Evolutionary conservation across 2,797 vertebrate genomes (phyloP), one percentile per base, ranked within the genome.

Genomic region (Miichthys miiuy): DNA sequence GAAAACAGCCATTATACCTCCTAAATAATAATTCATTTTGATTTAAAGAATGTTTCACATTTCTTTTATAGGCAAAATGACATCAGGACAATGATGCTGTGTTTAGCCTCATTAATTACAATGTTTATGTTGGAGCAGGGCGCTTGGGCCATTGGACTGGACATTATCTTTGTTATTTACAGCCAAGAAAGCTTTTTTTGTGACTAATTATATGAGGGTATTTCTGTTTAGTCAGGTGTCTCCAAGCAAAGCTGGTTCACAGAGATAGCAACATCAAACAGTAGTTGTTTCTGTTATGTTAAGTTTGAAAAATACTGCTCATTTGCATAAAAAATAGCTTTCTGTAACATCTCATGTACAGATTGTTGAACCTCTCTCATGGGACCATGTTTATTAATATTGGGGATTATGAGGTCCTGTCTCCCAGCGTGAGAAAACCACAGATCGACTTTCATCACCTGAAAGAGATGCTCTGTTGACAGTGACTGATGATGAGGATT

Each of bases 21-120:
- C n/a, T 47, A 56, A 56, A 63, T 46, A 65, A 66, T 79, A 50
- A 77, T 44, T 85, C 18, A 72, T 72, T 69, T 72, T 52, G 25
- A 68, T 48, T 57, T 42, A 58, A 72, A 72, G 4, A 79, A 25
- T 47, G 20, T 73, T 88, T 79, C 6, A 60, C 6, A 5, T 56
- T 75, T 38, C 34, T 54, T 68, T 56, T n/a, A n/a, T 18, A 48
- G 74, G 34, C 44, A 65, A 67, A 75, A 61, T 52, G 52, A 75
- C 74, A 65, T 75, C 3, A 16, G 75, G 56, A 87, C 84, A 87
- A 81, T 83, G 57, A 44, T 4, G 34, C 67, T 14, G n/a, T 62
- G 75, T 86, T 75, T 78, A 67, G 68, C 77, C 64, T 81, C 72
- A 81, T 58, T 83, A 85, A 89, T 89, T 82, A 77, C 60, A 69